Base-by-base conservation (phyloP, 2,797 vertebrate genomes). In the Potorous gilbertii region DNA sequence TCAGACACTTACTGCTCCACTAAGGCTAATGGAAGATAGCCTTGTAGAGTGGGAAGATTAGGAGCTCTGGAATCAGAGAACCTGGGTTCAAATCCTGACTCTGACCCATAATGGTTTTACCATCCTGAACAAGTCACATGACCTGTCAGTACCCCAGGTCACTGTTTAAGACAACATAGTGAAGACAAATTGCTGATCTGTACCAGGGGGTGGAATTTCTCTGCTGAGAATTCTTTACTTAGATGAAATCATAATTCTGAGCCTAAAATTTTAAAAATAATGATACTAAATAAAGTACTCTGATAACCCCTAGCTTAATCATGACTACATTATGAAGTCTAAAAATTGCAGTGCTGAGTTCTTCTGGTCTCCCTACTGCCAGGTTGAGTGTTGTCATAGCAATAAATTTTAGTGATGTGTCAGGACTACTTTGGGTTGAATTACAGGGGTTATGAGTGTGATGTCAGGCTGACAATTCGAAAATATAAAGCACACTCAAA, bases 261-360 rank as follows among this genome's bases (percentile, higher is more conserved):
- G 27, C 74, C 40, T 50, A 87, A 87, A 87, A 27, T 87, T 87
- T 87, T 4, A 81, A 81, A 57, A 74, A n/a, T 59, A 74, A 81
- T 81, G n/a, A 81, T 46, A 40, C 24, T 50, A 46, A 40, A 74
- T 27, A 50, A 50, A 87, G 74, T 50, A 87, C 74, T 87, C 40
- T 87, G 24, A 87, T 87, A 62, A 93, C 62, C 4, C 62, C 66
- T 21, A 62, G 29, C 95, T 92, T 91, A 96, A 93, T 93, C 92
- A 94, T 95, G 94, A 92, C 95, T 91, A 97, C 56, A 93, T 81
- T 96, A 93, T 50, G 90, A 95, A 93, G 94, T 90, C 93, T 96
- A 81, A 95, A 95, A 56, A 55, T 90, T 95, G 92, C 46, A 92
- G 91, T 91, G 90, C 66, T 95, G 59, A 96, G 55, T 62, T 96